Evolutionary conservation across 2,888 invertebrate genomes (phyloP), one percentile per base, ranked within the genome.

Genomic region (Prenolepis imparis): DNA sequence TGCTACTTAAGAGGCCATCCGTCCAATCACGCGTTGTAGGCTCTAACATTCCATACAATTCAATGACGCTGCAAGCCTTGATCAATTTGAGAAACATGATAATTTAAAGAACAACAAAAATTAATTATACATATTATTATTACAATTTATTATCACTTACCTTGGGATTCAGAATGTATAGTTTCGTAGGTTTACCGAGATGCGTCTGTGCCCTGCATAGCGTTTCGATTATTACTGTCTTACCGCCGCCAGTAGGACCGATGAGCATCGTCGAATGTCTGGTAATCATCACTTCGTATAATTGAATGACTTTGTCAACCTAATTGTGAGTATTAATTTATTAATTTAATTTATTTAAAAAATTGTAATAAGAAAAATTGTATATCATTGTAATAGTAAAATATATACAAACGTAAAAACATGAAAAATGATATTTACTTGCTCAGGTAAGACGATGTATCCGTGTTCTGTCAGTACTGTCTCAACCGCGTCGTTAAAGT

Each of bases 251-350:
- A 5, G 98, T 98, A 28, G 98, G 98, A 0, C 99, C 99, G 3
- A 98, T 98, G 86, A 99, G 94, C 98, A 99, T 98, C 4, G 97
- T 97, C 73, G 98, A 98, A 95, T 98, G 98, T 55, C 98, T 96
- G 0, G 98, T 98, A 97, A 98, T 98, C 98, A 98, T 98, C 0
- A 98, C 98, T 95, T 99, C 98, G 93, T 98, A 98, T 94, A 99
- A 93, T 95, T 99, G 98, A 6, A 98, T 97, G 28, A 98, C 97
- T 96, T 98, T 98, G 93, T 98, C 98, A 84, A 98, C 96, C 97
- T 98, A 12, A 28, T 44, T 32, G 18, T 6, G 18, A 57, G n/a
- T n/a, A n/a, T n/a, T 36, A 18, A 61, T n/a, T 24, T 18, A 61
- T 57, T 64, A 9, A 5, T 68, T 5, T 44, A n/a, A 15, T 55